phyloP scores from a whole-genome alignment of 2,888 invertebrate genomes.

The Polydrusus tereticollis region DNA sequence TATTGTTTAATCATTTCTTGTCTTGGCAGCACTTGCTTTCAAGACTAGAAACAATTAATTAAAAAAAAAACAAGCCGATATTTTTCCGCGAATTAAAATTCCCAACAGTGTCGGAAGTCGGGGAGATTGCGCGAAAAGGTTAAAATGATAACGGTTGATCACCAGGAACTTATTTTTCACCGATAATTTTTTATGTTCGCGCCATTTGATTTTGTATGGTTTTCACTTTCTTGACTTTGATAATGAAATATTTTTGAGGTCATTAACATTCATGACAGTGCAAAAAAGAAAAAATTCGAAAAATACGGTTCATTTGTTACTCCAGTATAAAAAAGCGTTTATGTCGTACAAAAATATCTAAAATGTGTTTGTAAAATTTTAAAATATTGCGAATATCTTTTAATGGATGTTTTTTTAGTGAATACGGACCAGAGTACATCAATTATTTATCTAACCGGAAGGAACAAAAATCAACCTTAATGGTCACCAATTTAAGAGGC shows the following conservation, averaged over 20 bases:
- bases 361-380: too few relatives aligned
- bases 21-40: neutral
- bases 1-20: constrained; percentile 4
- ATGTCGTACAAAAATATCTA: too few relatives aligned
- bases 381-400: too few relatives aligned
- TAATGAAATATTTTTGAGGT: neutral
- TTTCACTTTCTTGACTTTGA: neutral
- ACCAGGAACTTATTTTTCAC: neutral
- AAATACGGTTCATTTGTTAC: constrained; percentile 1
- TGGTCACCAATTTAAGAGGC: neutral
- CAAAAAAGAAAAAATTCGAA: neutral
- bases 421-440: neutral
- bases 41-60: neutral
- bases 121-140: neutral
- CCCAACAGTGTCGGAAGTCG: neutral
- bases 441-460: neutral
- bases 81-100: neutral
- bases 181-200: constrained; percentile 6
- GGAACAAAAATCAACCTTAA: neutral
- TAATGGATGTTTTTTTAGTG: too few relatives aligned
- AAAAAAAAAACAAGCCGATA: neutral
- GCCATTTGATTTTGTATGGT: neutral
- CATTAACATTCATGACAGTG: neutral
- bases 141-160: neutral
- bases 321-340: too few relatives aligned